Evolutionary conservation across 2,888 invertebrate genomes (phyloP).

Genomic region (Meliscaeva auricollis): DNA sequence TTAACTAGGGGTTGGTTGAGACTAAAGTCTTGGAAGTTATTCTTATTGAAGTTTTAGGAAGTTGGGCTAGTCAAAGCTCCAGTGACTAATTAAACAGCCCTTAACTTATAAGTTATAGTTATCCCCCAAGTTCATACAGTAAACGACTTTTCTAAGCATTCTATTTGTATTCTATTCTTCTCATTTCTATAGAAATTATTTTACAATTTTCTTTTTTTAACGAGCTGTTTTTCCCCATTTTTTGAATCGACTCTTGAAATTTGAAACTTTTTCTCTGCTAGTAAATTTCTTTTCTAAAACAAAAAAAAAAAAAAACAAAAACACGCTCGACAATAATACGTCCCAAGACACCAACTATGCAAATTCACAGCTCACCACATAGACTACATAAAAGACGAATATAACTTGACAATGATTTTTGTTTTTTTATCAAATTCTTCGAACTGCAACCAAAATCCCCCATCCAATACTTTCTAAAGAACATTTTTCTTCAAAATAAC

Average conservation of each 20-base stretch:
- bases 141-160: not conserved
- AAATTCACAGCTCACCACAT: constrained; percentile 54
- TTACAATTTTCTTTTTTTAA: constrained; percentile 1
- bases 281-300: constrained; percentile 4
- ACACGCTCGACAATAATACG: constrained; percentile 24
- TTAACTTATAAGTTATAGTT: not conserved
- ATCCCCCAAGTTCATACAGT: not conserved
- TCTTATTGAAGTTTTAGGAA: too few relatives aligned
- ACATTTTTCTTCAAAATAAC: constrained; percentile 1
- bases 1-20: too few relatives aligned
- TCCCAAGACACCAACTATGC: constrained; percentile 58
- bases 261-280: constrained; percentile 21
- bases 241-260: not conserved
- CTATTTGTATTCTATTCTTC: constrained; percentile 10
- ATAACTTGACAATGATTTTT: constrained; percentile 26
- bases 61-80: not conserved
- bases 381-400: not conserved
- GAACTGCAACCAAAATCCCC: constrained; percentile 10
- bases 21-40: too few relatives aligned
- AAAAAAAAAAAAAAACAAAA: constrained; percentile 3
- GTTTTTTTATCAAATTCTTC: constrained; percentile 29
- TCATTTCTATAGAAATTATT: not conserved
- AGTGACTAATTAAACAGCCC: not conserved
- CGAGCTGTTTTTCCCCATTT: not conserved
- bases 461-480: constrained; percentile 16